These are phyloP conservation scores for Eunapius fragilis DNA, from an alignment of 37 sponge, comb jelly and placozoan species.

Conservation along the genomic window DNA sequence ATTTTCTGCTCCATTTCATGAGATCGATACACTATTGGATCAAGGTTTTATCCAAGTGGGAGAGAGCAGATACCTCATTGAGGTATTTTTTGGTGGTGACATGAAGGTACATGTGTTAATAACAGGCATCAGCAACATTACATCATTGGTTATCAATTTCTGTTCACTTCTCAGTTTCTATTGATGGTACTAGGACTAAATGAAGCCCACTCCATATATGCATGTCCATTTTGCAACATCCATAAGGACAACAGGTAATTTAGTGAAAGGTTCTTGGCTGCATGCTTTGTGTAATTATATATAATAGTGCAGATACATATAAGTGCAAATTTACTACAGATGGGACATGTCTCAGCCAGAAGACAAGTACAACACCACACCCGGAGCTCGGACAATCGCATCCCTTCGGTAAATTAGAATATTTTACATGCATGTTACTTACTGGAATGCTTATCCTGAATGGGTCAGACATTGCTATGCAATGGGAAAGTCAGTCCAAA, in stretches of 20 bases:
- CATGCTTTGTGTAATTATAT: not conserved
- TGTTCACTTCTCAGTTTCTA: not conserved
- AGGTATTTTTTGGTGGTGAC: not conserved
- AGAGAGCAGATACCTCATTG: not conserved
- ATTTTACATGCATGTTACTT: not conserved
- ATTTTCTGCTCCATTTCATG: not conserved
- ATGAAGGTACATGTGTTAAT: not conserved
- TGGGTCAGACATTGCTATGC: not conserved
- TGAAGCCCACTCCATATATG: not conserved
- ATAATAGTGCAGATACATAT: not conserved
- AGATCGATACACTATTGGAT: not conserved
- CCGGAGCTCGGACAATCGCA: not conserved
- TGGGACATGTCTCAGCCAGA: not conserved
- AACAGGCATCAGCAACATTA: not conserved
- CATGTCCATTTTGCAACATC: not conserved
- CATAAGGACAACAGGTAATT: not conserved
- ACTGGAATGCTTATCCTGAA: not conserved
- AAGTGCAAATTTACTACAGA: not conserved
- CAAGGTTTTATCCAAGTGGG: not conserved
- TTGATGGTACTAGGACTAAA: not conserved
- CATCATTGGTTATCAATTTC: not conserved
- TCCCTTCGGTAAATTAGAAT: not conserved
- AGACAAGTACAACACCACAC: not conserved
- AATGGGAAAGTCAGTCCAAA: not conserved
- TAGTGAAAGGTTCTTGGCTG: not conserved